These are phyloP conservation scores for Rhynchophorus ferrugineus DNA, from an alignment of 1,140 invertebrate genomes.

Conservation along the genomic window DNA sequence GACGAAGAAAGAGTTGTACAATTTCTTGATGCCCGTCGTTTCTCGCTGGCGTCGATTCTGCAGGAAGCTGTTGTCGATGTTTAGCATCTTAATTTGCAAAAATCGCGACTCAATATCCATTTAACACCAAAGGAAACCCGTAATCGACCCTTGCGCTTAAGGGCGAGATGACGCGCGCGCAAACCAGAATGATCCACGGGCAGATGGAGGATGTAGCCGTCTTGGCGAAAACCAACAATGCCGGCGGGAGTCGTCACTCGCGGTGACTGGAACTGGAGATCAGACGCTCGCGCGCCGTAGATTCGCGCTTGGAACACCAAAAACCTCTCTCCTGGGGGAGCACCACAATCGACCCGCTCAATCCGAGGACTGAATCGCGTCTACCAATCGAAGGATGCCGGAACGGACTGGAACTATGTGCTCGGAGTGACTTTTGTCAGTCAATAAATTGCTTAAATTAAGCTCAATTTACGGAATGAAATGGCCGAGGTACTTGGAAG, in stretches of 20 bases:
- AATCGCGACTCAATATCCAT: slow-evolving; percentile 39
- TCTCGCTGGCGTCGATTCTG: slow-evolving; percentile 72
- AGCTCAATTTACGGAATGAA: slow-evolving; percentile 28
- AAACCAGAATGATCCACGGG: slow-evolving; percentile 16
- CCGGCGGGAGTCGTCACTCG: not conserved
- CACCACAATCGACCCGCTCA: not conserved
- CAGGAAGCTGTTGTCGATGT: slow-evolving; percentile 61
- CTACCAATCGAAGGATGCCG: not conserved
- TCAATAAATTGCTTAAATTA: slow-evolving; percentile 32
- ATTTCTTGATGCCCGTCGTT: slow-evolving; percentile 72
- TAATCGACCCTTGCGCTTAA: slow-evolving; percentile 21
- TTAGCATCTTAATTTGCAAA: slow-evolving; percentile 45
- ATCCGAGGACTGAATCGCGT: not conserved
- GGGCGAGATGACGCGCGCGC: slow-evolving; percentile 13
- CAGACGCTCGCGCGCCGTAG: too few relatives aligned
- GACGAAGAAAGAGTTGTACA: slow-evolving; percentile 78
- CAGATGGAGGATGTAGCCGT: slow-evolving; percentile 26
- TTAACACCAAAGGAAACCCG: slow-evolving; percentile 27
- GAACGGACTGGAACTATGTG: slow-evolving; percentile 18
- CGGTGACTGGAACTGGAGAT: not conserved
- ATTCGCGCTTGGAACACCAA: too few relatives aligned
- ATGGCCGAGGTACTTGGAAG: slow-evolving; percentile 18
- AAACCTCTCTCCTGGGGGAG: too few relatives aligned
- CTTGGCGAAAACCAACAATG: slow-evolving; percentile 30
- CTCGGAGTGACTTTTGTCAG: slow-evolving; percentile 19